phyloP scores from a whole-genome alignment of 2,888 invertebrate species.

The Mesochorus sp. region DNA sequence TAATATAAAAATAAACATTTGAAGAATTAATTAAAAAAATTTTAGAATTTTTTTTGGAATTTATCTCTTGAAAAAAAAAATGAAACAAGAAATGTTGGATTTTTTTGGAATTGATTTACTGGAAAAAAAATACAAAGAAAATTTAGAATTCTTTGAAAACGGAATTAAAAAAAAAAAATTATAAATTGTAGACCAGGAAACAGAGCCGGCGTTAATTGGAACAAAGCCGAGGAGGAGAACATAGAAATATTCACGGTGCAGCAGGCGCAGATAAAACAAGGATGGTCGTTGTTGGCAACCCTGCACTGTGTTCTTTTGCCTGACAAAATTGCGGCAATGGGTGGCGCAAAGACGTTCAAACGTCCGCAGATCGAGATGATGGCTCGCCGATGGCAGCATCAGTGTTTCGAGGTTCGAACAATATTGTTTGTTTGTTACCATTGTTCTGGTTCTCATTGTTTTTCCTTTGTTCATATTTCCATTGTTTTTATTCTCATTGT shows the following conservation, averaged over 20 bases:
- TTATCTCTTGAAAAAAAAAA: too few species aligned
- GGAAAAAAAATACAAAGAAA: neutral
- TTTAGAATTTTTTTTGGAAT: too few species aligned
- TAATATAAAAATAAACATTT: too few species aligned
- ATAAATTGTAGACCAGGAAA: constrained; percentile 84
- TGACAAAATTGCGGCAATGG: constrained; percentile 90
- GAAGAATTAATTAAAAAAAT: too few species aligned
- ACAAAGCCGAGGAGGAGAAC: constrained; percentile 90
- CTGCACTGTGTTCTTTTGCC: constrained; percentile 97
- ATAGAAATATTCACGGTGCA: constrained; percentile 93
- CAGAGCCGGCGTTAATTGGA: constrained; percentile 86
- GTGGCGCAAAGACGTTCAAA: constrained; percentile 91
- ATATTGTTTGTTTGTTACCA: too few species aligned
- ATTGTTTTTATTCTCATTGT: too few species aligned
- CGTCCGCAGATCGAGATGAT: constrained; percentile 99
- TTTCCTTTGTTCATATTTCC: too few species aligned
- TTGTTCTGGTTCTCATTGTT: too few species aligned
- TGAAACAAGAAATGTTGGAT: too few species aligned
- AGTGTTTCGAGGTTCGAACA: constrained; percentile 93
- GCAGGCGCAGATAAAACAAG: constrained; percentile 97
- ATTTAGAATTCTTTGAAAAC: neutral
- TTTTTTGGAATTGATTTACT: too few species aligned
- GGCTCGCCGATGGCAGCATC: constrained; percentile 99
- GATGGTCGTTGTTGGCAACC: constrained; percentile 98
- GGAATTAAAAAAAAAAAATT: constrained; percentile 6